These are phyloP conservation scores for Planiliza haematocheilus DNA, from an alignment of 2,113 vertebrate species.

Conservation along the genomic window DNA sequence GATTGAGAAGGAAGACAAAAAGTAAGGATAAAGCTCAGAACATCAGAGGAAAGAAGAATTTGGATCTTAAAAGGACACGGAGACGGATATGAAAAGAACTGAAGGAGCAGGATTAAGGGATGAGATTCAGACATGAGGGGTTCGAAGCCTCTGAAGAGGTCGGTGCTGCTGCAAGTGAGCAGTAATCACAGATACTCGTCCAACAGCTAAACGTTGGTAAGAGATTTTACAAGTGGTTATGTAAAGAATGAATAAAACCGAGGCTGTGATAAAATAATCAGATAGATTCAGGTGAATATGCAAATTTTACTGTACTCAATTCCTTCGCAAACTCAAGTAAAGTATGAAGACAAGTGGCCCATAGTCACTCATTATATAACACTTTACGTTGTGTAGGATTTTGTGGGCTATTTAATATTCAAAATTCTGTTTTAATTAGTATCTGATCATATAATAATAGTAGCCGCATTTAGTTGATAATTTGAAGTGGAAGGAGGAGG, in stretches of 20 bases:
- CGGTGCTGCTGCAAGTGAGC: constrained; percentile 8
- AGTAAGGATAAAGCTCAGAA: constrained; percentile 26
- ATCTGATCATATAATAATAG: too few relatives aligned
- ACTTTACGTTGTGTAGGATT: too few relatives aligned
- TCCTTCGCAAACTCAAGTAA: background rate
- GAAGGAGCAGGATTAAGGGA: constrained; percentile 34
- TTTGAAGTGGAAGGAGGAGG: too few relatives aligned
- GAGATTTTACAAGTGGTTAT: constrained; percentile 17
- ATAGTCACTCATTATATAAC: too few relatives aligned
- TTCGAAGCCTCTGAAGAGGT: constrained; percentile 23
- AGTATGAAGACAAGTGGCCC: too few relatives aligned
- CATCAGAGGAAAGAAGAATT: constrained; percentile 2
- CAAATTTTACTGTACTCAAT: background rate
- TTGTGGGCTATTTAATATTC: too few relatives aligned
- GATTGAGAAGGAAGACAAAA: constrained; percentile 17
- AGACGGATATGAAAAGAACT: constrained; percentile 18
- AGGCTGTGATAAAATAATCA: background rate
- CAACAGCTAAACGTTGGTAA: constrained; percentile 10
- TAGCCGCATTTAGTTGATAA: too few relatives aligned
- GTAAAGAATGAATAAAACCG: constrained; percentile 7
- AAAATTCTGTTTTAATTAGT: too few relatives aligned
- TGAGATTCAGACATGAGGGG: constrained; percentile 7
- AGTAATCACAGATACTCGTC: constrained; percentile 20
- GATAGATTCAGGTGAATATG: background rate
- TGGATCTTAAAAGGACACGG: constrained; percentile 21